Conservation (phyloP, 2,113 vertebrate species). For the Dolichallabes microphthalmus region DNA sequence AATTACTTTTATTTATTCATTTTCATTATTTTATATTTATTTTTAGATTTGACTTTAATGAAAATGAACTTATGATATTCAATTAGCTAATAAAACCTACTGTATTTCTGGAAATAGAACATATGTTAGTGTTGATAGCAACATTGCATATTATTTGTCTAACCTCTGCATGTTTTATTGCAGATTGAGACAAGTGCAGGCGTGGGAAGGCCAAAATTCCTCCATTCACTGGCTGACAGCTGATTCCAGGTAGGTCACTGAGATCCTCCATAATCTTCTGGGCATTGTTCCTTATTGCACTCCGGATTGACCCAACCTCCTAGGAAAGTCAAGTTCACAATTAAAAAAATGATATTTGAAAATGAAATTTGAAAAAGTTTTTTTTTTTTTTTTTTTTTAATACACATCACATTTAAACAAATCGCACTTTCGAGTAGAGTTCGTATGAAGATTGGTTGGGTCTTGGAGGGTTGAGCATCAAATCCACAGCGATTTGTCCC, state of each 20-base stretch:
- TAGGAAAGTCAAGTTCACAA: constrained; percentile 36
- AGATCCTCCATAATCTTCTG: constrained; percentile 52
- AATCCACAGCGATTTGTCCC: constrained; percentile 69
- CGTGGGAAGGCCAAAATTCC: constrained; percentile 64
- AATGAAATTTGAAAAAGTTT: neutral
- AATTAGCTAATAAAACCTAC: too few species aligned
- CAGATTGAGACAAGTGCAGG: constrained; percentile 62
- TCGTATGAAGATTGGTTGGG: constrained; percentile 69
- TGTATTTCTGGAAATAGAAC: too few species aligned
- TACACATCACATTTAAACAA: neutral
- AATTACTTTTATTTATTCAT: neutral
- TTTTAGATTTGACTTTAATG: neutral
- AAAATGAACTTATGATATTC: too few species aligned
- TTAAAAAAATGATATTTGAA: neutral
- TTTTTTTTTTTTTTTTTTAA: too few species aligned
- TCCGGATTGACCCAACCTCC: constrained; percentile 61
- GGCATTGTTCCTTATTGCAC: constrained; percentile 51
- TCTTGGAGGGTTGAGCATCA: constrained; percentile 68
- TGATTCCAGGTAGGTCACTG: constrained; percentile 58
- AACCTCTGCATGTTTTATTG: constrained; percentile 68
- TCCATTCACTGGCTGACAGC: constrained; percentile 63
- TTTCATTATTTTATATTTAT: too few species aligned
- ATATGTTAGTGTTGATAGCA: neutral
- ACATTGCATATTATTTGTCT: neutral
- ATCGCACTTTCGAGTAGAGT: constrained; percentile 55